Evolutionary conservation across 1,140 invertebrate genomes (phyloP).

Genomic region (Doryteuthis pealeii): DNA sequence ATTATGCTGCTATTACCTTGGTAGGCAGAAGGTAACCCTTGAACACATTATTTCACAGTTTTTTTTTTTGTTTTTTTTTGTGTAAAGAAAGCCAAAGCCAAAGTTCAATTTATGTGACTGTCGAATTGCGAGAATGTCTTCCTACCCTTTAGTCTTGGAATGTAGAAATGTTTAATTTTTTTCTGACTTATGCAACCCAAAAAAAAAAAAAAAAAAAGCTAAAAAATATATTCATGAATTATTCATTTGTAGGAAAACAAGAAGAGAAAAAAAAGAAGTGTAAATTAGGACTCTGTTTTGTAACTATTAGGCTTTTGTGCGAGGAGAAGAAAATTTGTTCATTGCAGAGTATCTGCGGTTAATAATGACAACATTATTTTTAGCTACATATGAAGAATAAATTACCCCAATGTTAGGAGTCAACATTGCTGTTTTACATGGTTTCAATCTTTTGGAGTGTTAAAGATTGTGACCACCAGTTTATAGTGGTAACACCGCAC

Average conservation of each 20-base stretch:
- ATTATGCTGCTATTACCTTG: too few species aligned
- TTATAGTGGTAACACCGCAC: conserved; percentile 12
- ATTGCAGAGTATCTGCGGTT: too few species aligned
- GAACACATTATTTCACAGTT: too few species aligned
- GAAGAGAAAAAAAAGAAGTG: background rate
- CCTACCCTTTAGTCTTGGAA: conserved; percentile 7
- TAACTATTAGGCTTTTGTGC: conserved; percentile 1
- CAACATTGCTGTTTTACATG: conserved; percentile 4
- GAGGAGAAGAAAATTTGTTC: too few species aligned
- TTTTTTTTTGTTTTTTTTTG: too few species aligned
- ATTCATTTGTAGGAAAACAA: background rate
- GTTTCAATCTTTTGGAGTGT: conserved; percentile 4
- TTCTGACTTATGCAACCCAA: conserved; percentile 14
- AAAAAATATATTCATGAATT: background rate
- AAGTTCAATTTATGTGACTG: background rate
- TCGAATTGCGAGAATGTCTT: conserved; percentile 12
- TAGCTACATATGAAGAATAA: conserved; percentile 8
- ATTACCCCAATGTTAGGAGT: conserved; percentile 9
- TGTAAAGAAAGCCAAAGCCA: too few species aligned
- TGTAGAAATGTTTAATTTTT: conserved; percentile 10
- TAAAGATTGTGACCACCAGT: conserved; percentile 21
- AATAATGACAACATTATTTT: conserved; percentile 8
- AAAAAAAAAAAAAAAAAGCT: too few species aligned
- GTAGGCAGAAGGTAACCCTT: too few species aligned
- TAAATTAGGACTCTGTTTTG: conserved; percentile 2